Percentiles rank a stretch among this genome's conserved stretches.
Conservation (phyloP, 1,140 invertebrate genomes). For the Eumaeus atala region DNA sequence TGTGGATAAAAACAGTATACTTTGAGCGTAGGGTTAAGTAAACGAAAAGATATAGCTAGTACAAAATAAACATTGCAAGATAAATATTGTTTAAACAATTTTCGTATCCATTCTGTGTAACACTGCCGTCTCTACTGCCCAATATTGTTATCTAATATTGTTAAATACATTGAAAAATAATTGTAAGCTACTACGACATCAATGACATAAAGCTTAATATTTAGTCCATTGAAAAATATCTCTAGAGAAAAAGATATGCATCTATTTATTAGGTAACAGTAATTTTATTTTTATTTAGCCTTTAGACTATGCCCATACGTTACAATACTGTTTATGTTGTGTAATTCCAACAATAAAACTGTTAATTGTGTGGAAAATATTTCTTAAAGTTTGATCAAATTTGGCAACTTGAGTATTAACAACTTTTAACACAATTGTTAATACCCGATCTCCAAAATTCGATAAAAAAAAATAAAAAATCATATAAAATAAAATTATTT, state of each 20-base stretch:
- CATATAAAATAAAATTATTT: no score
- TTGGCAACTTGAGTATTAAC: no score
- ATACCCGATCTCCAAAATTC: no score
- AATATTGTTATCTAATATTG: slow-evolving; percentile 5
- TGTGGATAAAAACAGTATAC: slow-evolving; percentile 10
- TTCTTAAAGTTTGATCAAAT: no score
- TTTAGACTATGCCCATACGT: slow-evolving; percentile 26
- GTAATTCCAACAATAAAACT: not conserved
- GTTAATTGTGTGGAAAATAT: no score
- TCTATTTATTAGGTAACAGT: slow-evolving; percentile 67
- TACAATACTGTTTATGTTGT: slow-evolving; percentile 50
- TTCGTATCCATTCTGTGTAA: not conserved
- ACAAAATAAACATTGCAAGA: not conserved
- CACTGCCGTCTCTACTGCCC: not conserved
- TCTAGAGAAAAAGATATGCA: slow-evolving; percentile 71
- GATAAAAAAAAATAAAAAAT: no score
- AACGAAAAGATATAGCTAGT: not conserved
- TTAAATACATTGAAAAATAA: slow-evolving; percentile 36
- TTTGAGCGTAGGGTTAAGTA: slow-evolving; percentile 15
- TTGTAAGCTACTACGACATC: slow-evolving; percentile 62
- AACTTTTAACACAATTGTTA: no score
- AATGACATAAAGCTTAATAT: slow-evolving; percentile 59
- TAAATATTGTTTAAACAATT: not conserved
- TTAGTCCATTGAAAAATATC: slow-evolving; percentile 64
- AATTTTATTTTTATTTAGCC: slow-evolving; percentile 49